Evolutionary conservation across 35 echinoderm and acorn worm genomes (phyloP), one percentile per base, ranked within the genome.

Genomic region (Lytechinus variegatus): DNA sequence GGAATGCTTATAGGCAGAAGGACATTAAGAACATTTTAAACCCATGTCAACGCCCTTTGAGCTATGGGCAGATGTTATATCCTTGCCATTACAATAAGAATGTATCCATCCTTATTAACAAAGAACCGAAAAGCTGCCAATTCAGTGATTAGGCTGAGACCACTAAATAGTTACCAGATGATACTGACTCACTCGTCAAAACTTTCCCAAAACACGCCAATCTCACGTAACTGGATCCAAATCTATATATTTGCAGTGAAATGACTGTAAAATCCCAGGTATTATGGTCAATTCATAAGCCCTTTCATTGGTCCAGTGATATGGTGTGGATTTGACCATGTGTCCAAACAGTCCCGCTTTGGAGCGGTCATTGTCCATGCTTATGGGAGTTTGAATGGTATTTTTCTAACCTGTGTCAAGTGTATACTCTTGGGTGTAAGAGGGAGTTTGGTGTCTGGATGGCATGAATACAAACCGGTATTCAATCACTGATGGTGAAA

Each of bases 301-400:
- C 66, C n/a, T 79, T 79, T 79, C 21, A 79, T 79, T 79, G 66
- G 66, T 5, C 11, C 21, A 24, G 66, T 79, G 19, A 79, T 79
- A 44, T 24, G 66, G 66, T n/a, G 66, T n/a, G 19, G 66, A 79
- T 9, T 90, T 54, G 28, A 54, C 88, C 88, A 52, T 90, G n/a
- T 90, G 88, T 90, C 88, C 28, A 44, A 90, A 90, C 88, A 52
- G 52, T 8, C 16, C 12, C 10, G 27, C 88, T 1, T 90, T 52
- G 29, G 29, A 90, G 88, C 88, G 88, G 88, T 90, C 88, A 90
- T 90, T 90, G 88, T 90, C 88, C 88, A 90, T 10, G 29, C 88
- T 52, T 19, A 8, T 44, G 88, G 88, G 88, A 90, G 9, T 19
- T 52, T 52, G 28, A 44, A 52, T 13, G 88, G 28, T 90, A 90